phyloP scores from a whole-genome alignment of 2,797 vertebrate species.

The Hemibagrus guttatus region DNA sequence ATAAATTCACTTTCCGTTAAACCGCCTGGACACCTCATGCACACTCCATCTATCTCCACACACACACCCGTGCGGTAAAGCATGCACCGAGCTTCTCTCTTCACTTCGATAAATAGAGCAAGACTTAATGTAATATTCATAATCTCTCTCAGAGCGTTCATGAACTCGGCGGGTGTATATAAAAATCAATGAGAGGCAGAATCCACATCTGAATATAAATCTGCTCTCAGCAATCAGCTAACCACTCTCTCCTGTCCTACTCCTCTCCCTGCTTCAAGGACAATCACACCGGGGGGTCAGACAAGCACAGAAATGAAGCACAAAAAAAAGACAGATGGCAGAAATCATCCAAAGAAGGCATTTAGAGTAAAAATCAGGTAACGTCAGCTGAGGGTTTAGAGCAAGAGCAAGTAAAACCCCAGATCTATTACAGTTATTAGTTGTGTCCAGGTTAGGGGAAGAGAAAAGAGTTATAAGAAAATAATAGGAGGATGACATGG shows the following conservation, averaged over 20 bases:
- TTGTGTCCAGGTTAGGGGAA: background rate
- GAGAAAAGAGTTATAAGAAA: background rate
- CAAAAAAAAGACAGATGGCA: background rate
- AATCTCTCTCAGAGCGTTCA: conserved; percentile 75
- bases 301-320: background rate
- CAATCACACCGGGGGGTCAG: conserved; percentile 24
- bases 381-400: background rate
- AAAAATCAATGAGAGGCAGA: conserved; percentile 76
- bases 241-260: conserved; percentile 62
- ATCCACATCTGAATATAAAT: conserved; percentile 77
- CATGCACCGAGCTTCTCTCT: conserved; percentile 17
- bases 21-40: conserved; percentile 1
- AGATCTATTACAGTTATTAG: conserved; percentile 29
- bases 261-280: conserved; percentile 33
- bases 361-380: background rate
- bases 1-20: background rate
- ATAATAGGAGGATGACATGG: background rate
- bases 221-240: conserved; percentile 59
- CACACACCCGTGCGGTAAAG: background rate
- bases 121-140: conserved; percentile 69
- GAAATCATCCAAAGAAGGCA: conserved; percentile 21
- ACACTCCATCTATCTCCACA: conserved; percentile 35
- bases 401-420: background rate
- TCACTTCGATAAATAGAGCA: conserved; percentile 45
- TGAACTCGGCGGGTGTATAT: conserved; percentile 71